A percentile compares a stretch with the other conserved stretches of the same genome.
Evolutionary conservation across 1,140 invertebrate species (phyloP).

Genomic region (Leguminivora glycinivorella): DNA sequence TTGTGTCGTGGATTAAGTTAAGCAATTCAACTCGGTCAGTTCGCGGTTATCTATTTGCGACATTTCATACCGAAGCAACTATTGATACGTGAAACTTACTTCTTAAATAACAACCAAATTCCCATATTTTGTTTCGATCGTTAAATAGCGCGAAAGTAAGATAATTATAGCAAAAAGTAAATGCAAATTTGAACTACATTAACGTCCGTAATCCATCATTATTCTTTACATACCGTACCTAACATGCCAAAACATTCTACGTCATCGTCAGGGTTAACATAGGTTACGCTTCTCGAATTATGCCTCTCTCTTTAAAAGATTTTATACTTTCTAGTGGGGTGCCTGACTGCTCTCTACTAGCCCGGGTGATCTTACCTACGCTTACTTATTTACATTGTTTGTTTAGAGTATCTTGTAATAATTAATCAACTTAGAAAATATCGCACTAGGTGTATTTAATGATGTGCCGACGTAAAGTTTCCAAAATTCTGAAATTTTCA

Average conservation of each 20-base stretch:
- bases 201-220: not conserved
- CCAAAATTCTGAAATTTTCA: no score
- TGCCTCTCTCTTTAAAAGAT: not conserved
- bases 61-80: slow-evolving; percentile 16
- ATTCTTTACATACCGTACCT: not conserved
- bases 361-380: no score
- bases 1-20: slow-evolving; percentile 6
- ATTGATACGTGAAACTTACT: slow-evolving; percentile 19
- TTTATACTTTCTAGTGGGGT: no score
- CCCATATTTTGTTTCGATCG: not conserved
- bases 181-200: not conserved
- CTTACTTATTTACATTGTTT: no score
- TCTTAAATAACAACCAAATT: slow-evolving; percentile 24
- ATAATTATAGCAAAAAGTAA: not conserved
- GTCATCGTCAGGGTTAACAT: not conserved
- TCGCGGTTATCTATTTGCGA: slow-evolving; percentile 33
- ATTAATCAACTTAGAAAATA: slow-evolving; percentile 15
- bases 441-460: no score
- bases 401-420: not conserved
- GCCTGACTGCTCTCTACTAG: no score
- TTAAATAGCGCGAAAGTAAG: not conserved
- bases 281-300: not conserved
- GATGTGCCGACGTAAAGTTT: no score
- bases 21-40: slow-evolving; percentile 28
- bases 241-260: not conserved